Base-by-base conservation (phyloP, 1,140 invertebrate species). In the Trichomalopsis sarcophagae region DNA sequence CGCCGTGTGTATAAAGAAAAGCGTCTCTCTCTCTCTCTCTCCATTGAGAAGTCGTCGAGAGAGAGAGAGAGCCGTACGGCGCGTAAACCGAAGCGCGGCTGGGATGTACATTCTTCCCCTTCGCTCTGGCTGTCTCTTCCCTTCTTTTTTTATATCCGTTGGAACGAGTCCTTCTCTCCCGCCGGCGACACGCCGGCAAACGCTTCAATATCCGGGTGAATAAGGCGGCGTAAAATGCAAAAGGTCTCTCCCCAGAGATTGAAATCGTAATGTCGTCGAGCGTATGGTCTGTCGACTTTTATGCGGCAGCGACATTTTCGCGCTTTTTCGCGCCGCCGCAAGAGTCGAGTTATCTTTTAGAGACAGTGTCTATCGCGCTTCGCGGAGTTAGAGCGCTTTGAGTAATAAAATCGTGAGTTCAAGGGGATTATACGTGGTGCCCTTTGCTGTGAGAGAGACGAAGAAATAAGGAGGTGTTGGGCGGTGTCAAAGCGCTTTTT, bases 151-250 rank as follows among this genome's bases (percentile, higher is more conserved):
- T 62, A 62, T 62, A 17, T 62, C 21, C 3, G 5, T 62, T 17
- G 55, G 17, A 62, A 62, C 17, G 55, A 62, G 55, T 21, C 21
- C 75, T 40, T 27, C 21, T 23, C 27, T 79, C 30, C 1, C 27
- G 27, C 1, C 27, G 40, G 40, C 7, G 47, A 81, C 75, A 40
- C 77, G 47, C 40, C 50, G 50, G 79, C 30, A 84, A 87, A 84
- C 84, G 30, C 27, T 81, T 81, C 84, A 84, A 84, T 84, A 81
- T 81, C 84, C 76, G 74, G 55, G 73, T 27, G 84, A 84, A 84
- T 87, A 87, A 89, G 81, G 66, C 86, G 17, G 17, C 80, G 85
- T 89, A 89, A 88, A 89, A 89, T 88, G 78, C 83, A 84, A 87
- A 87, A 88, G 85, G 81, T 87, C 36, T 87, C 47, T 74, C 85